A percentile compares a stretch with the other conserved stretches of the same genome.
phyloP scores from a whole-genome alignment of 2,113 vertebrate genomes.

The Neodon shergylaensis region DNA sequence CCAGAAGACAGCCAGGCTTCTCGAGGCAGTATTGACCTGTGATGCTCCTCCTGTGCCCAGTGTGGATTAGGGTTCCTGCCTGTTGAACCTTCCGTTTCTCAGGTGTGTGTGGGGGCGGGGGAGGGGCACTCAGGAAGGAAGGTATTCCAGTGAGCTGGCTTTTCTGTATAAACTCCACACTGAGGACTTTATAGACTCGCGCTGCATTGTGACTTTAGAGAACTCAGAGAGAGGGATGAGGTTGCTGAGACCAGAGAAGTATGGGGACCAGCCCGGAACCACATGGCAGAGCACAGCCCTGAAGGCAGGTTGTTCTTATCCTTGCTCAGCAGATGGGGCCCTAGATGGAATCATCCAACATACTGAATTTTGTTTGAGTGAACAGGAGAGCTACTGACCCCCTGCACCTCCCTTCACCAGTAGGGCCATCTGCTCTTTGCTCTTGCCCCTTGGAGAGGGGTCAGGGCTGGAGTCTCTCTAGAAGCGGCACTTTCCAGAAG shows the following conservation, averaged over 20 bases:
- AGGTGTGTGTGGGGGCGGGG: background rate
- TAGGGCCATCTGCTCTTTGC: background rate
- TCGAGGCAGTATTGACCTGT: background rate
- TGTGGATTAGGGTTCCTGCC: background rate
- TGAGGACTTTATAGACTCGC: background rate
- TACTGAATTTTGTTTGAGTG: background rate
- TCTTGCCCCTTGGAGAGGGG: background rate
- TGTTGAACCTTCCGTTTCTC: too few species aligned
- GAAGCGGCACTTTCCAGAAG: background rate
- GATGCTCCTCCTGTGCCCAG: background rate
- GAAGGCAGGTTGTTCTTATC: background rate
- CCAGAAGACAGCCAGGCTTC: background rate
- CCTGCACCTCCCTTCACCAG: rapidly evolving
- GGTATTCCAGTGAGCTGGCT: background rate
- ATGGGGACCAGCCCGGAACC: background rate
- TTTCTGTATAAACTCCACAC: background rate
- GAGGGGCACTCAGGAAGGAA: background rate
- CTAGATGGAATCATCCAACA: background rate
- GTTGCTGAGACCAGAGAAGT: background rate
- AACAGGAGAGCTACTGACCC: background rate
- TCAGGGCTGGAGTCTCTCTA: background rate
- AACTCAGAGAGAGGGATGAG: background rate
- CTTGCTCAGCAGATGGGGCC: background rate
- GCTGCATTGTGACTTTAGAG: background rate
- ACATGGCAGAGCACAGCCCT: background rate